phyloP scores from a whole-genome alignment of 2,113 vertebrate species.

The Bos indicus region DNA sequence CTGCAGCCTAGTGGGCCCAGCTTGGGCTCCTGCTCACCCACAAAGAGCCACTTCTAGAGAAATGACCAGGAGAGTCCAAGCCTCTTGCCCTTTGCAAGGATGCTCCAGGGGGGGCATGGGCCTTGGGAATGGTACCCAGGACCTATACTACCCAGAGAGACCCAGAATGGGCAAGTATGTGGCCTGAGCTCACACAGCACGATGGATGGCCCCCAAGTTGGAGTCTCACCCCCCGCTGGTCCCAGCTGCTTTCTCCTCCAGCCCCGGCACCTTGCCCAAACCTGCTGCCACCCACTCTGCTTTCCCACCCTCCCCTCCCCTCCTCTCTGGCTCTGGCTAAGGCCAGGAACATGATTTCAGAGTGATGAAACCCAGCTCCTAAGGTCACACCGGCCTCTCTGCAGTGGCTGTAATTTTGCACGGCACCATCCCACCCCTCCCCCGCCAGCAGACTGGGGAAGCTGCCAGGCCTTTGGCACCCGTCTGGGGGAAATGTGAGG shows the following conservation, averaged over 20 bases:
- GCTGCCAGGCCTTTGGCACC: constrained; percentile 52
- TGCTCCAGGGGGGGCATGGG: not conserved
- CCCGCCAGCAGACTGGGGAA: not conserved
- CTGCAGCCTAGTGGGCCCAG: not conserved
- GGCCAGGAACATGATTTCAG: constrained; percentile 62
- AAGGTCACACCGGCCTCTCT: constrained; percentile 54
- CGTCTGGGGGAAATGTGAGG: not conserved
- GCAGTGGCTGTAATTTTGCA: constrained; percentile 57
- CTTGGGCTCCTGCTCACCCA: not conserved
- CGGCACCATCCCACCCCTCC: not conserved
- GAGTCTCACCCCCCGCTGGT: not conserved
- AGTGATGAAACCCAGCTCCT: constrained; percentile 56
- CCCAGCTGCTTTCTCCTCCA: constrained; percentile 53
- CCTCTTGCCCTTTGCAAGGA: not conserved
- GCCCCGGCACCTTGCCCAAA: constrained; percentile 30
- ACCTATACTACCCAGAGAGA: not conserved
- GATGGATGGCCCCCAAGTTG: not conserved
- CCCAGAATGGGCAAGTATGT: not conserved
- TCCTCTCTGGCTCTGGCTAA: constrained; percentile 32
- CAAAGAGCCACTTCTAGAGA: not conserved
- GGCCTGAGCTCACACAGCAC: constrained; percentile 22
- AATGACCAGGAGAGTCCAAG: not conserved
- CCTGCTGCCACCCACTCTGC: constrained; percentile 46
- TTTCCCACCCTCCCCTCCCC: constrained; percentile 58
- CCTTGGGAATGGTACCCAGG: not conserved